Evolutionary conservation across 2,113 vertebrate genomes (phyloP), one percentile per base, ranked within the genome.

Genomic region (Synchiropus splendidus): DNA sequence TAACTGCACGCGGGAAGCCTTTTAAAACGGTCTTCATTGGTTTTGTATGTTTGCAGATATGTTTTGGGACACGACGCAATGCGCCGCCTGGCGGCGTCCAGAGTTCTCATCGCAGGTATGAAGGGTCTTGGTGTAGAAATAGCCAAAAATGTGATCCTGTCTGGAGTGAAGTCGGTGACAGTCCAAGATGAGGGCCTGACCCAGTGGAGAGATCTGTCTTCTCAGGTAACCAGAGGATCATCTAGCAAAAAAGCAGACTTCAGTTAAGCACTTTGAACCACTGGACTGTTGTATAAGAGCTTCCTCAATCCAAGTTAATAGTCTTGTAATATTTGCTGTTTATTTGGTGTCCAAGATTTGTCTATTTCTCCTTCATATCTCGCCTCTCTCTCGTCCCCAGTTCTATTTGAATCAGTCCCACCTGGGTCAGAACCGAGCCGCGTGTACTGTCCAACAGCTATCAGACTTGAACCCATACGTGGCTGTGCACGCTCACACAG

Each of bases 111-210:
- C 1, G 83, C 86, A n/a, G 92, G 91, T 1, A 85, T 94, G 68
- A 75, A 69, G 13, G 92, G 91, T 0, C 81, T 91, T 1, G 92
- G 92, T 12, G 88, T 89, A 27, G 90, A 95, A 62, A 87, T 89
- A 42, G 90, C 92, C 61, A 86, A 93, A 51, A 92, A 92, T 45
- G 66, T 94, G 40, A 85, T 89, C 16, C 77, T 92, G 58, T 85
- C 87, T 5, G 92, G 92, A 4, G 85, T 91, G 5, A 86, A 86
- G 45, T 78, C 80, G 3, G 88, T 95, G 43, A 91, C 88, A 2
- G 58, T 97, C 36, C 90, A 93, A 39, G 92, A 97, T 14, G 58
- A 84, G 3, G 70, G 75, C 0, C 11, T 16, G 1, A 27, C 75
- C 1, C 54, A 61, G 38, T 83, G 77, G 75, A 51, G 48, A 1